Base-by-base conservation (phyloP, 2,888 invertebrate species). In the Pandemis corylana region DNA sequence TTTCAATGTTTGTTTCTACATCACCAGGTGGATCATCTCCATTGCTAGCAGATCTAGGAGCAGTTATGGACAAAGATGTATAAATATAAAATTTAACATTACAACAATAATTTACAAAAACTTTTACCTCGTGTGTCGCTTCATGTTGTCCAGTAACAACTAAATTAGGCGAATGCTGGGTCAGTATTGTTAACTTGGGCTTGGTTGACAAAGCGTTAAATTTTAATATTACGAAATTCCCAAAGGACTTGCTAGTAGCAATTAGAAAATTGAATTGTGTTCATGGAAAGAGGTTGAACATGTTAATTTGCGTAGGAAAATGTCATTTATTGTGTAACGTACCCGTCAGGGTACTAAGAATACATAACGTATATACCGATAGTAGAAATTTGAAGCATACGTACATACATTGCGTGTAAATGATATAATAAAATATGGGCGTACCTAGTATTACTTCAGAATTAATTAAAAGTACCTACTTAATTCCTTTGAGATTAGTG, bases 211-310 rank as follows among this genome's bases (percentile, higher is more conserved):
- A 44, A 71, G 15, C 61, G 76, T 76, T 73, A 72, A 71, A 76
- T 72, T 75, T 75, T 62, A 72, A 76, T 77, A 81, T 82, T 79
- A 80, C 49, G 65, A 64, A 71, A 49, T 77, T 80, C 84, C 82
- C 83, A 66, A 71, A 80, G 81, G 84, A 80, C 69, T 77, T 77
- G 77, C 28, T 46, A 78, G 75, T 71, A 13, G 46, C 80, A 83
- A 81, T 83, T 84, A 82, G 76, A 79, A 83, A 84, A 85, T 85
- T 83, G 81, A 80, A 83, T 80, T 72, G 77, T 76, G 70, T 80
- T 80, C 79, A 68, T 74, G 77, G 80, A 83, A 56, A 82, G 72
- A 77, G 68, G 75, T 67, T 53, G 51, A 71, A n/a, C 13, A 28
- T 15, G 63, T 46, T 46, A 59, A 64, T 68, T 56, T n/a, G 61